Evolutionary conservation across 1,140 invertebrate genomes (phyloP).

Genomic region (Leptinotarsa lineolata): DNA sequence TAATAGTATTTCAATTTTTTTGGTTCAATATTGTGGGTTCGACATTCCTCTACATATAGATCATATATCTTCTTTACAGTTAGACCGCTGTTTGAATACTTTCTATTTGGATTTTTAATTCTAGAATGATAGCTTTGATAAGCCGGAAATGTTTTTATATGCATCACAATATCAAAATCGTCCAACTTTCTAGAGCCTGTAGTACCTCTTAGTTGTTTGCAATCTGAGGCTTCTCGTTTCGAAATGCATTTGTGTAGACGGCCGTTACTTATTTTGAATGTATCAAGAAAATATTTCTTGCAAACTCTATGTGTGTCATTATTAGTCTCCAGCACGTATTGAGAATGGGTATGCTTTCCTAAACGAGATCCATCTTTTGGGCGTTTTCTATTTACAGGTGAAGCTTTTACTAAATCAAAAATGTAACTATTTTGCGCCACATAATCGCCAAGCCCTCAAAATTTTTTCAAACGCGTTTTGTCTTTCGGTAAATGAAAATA

Average conservation of each 20-base stretch:
- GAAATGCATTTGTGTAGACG: slow-evolving; percentile 16
- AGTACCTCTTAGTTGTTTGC: slow-evolving; percentile 15
- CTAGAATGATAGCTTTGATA: slow-evolving; percentile 34
- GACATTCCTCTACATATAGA: slow-evolving; percentile 20
- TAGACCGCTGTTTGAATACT: slow-evolving; percentile 31
- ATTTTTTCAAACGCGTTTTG: background rate
- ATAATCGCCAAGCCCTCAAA: background rate
- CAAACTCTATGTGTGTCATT: slow-evolving; percentile 14
- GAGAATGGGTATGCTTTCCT: background rate
- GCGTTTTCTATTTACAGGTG: background rate
- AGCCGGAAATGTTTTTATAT: slow-evolving; percentile 34
- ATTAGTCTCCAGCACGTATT: background rate
- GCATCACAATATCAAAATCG: slow-evolving; percentile 26
- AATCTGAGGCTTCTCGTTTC: slow-evolving; percentile 11
- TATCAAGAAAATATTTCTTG: slow-evolving; percentile 30
- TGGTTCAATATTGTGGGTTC: background rate
- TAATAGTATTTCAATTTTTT: slow-evolving; percentile 20
- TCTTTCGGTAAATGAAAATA: background rate
- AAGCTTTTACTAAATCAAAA: background rate
- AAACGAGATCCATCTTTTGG: slow-evolving; percentile 19
- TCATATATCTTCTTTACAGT: slow-evolving; percentile 27
- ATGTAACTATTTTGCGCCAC: background rate
- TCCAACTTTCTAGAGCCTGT: slow-evolving; percentile 25
- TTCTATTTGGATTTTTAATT: slow-evolving; percentile 28
- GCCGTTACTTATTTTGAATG: slow-evolving; percentile 31